Evolutionary conservation across 2,888 invertebrate genomes (phyloP).

Genomic region (Branchellion lobata): DNA sequence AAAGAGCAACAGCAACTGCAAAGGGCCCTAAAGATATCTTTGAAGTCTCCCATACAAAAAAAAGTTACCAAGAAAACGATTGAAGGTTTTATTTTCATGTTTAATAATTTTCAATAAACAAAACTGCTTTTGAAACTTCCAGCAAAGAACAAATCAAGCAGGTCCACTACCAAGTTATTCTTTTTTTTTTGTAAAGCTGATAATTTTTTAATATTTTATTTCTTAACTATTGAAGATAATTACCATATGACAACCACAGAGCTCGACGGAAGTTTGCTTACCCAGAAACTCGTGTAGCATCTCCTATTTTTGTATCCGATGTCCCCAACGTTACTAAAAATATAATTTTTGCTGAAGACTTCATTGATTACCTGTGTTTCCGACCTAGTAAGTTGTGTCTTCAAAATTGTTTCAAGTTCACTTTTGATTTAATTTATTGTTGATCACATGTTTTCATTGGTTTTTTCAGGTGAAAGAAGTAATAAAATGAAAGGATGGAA

Average conservation of each 20-base stretch:
- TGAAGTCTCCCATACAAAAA: not conserved
- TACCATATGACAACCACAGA: not conserved
- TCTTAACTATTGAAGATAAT: too few relatives aligned
- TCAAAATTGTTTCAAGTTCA: not conserved
- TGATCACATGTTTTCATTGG: too few relatives aligned
- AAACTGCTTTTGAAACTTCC: too few relatives aligned
- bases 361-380: not conserved
- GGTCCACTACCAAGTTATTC: not conserved
- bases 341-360: conserved; percentile 11
- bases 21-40: not conserved
- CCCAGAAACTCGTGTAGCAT: not conserved
- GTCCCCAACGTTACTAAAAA: not conserved
- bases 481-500: too few relatives aligned
- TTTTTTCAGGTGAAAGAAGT: too few relatives aligned
- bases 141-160: not conserved
- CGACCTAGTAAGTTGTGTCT: not conserved
- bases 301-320: not conserved
- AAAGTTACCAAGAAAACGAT: not conserved
- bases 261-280: not conserved
- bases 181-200: not conserved
- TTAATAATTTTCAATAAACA: not conserved
- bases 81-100: not conserved
- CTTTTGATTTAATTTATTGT: too few relatives aligned
- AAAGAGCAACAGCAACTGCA: conserved; percentile 10
- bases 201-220: not conserved